phyloP scores from a whole-genome alignment of 2,113 vertebrate species.

The Thamnaconus septentrionalis region DNA sequence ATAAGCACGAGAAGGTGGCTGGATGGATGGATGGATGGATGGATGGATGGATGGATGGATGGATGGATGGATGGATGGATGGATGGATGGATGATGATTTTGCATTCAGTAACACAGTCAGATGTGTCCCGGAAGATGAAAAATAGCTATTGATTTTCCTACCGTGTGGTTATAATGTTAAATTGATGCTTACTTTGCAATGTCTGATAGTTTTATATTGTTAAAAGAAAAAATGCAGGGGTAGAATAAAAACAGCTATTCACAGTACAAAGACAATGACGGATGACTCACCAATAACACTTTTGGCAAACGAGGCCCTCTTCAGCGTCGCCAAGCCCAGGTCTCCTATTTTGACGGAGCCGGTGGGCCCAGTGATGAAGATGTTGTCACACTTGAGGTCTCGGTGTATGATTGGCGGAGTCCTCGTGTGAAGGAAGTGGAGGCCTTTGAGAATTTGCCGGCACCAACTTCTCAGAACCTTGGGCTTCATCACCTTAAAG shows the following conservation, averaged over 20 bases:
- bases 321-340: constrained; percentile 95
- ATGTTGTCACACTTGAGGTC: constrained; percentile 99
- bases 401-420: constrained; percentile 96
- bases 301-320: constrained; percentile 96
- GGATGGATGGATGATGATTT: too few relatives aligned
- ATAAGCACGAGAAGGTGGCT: too few relatives aligned
- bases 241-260: too few relatives aligned
- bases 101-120: too few relatives aligned
- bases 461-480: constrained; percentile 96
- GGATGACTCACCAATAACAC: constrained; percentile 88
- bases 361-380: constrained; percentile 98
- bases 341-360: constrained; percentile 97
- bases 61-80: too few relatives aligned
- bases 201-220: too few relatives aligned
- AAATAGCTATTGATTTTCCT: too few relatives aligned
- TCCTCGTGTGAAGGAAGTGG: constrained; percentile 94
- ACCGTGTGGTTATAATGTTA: too few relatives aligned
- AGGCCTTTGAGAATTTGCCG: constrained; percentile 97
- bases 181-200: too few relatives aligned
- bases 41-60: too few relatives aligned
- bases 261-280: not conserved
- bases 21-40: too few relatives aligned
- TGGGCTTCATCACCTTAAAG: constrained; percentile 98
- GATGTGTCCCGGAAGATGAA: too few relatives aligned
- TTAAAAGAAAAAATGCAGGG: constrained; percentile 1